phyloP scores from a whole-genome alignment of 2,888 invertebrate species.

The Pristionchus exspectatus region DNA sequence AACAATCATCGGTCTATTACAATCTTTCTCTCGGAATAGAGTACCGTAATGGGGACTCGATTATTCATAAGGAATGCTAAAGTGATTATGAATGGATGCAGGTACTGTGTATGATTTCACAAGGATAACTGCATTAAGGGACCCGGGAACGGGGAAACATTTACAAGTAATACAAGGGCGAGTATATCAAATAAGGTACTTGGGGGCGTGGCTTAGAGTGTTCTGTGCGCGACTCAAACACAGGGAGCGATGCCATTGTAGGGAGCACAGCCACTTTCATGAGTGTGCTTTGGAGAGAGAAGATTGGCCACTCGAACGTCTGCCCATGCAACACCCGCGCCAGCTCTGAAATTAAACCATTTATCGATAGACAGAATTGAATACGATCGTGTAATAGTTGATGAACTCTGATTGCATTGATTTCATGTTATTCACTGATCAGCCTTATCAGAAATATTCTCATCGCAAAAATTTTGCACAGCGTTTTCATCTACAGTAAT shows the following conservation, averaged over 20 bases:
- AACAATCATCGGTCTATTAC: background rate
- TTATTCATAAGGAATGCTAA: background rate
- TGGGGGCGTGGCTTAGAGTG: background rate
- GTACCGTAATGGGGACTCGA: background rate
- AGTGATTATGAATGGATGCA: slow-evolving; percentile 12
- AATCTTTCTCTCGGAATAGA: background rate
- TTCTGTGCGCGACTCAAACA: slow-evolving; percentile 27
- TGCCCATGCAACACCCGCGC: slow-evolving; percentile 75
- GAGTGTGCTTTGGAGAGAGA: slow-evolving; percentile 24
- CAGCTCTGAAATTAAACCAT: slow-evolving; percentile 60
- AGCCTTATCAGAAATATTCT: too few species aligned
- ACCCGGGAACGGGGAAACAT: slow-evolving; percentile 1
- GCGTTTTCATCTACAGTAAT: too few species aligned
- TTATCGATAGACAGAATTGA: background rate
- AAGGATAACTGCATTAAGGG: background rate
- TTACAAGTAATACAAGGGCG: slow-evolving; percentile 4
- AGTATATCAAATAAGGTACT: background rate
- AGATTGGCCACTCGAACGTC: slow-evolving; percentile 59
- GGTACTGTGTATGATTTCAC: background rate
- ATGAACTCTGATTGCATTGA: background rate
- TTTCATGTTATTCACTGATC: background rate
- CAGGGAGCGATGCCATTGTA: slow-evolving; percentile 53
- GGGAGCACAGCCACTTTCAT: slow-evolving; percentile 62
- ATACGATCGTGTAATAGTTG: background rate
- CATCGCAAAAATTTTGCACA: too few species aligned